Base-by-base conservation (phyloP, 2,797 vertebrate genomes). In the Esox lucius region DNA sequence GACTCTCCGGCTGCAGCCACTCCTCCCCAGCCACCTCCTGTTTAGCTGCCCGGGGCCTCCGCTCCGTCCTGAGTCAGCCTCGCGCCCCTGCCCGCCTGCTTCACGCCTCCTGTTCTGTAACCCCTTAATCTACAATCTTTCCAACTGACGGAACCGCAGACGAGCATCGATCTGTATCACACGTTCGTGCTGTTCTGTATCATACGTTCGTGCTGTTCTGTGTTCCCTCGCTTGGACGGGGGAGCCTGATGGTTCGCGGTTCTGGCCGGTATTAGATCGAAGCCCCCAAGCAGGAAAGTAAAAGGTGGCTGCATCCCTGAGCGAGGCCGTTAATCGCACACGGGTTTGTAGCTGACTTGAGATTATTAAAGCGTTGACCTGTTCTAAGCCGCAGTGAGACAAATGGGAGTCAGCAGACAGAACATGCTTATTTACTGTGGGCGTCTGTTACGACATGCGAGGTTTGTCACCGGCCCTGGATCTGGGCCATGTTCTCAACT, bases 1-100 rank as follows among this genome's bases (percentile, higher is more conserved):
- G 65, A 0, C 53, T 65, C n/a, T 78, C 78, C 46, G 65, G 71
- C 46, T 75, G 49, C 26, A 17, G 65, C 5, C n/a, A n/a, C 12
- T 71, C 65, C 24, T 53, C 70, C 0, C 28, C 68, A 15, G 26
- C 15, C 22, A 3, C 48, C 33, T 8, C 67, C 22, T 62, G 39
- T 48, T 76, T 62, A 31, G 22, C 16, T 42, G 46, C 68, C 33
- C 12, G 22, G 19, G 16, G 13, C 68, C 22, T 46, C 9, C n/a
- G 24, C 68, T 17, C 16, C 39, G 8, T n/a, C 65, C 17, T 19
- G 26, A 35, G 65, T 17, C 16, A 19, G 26, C 26, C 33, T 17
- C 11, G 4, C 12, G 13, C 6, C 33, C 33, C 51, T 2, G n/a
- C 8, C 68, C 68, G 48, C 6, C 35, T 24, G 68, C 42, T 46